These are phyloP conservation scores for Catharus ustulatus DNA, from an alignment of 2,797 vertebrate species.

Conservation along the genomic window DNA sequence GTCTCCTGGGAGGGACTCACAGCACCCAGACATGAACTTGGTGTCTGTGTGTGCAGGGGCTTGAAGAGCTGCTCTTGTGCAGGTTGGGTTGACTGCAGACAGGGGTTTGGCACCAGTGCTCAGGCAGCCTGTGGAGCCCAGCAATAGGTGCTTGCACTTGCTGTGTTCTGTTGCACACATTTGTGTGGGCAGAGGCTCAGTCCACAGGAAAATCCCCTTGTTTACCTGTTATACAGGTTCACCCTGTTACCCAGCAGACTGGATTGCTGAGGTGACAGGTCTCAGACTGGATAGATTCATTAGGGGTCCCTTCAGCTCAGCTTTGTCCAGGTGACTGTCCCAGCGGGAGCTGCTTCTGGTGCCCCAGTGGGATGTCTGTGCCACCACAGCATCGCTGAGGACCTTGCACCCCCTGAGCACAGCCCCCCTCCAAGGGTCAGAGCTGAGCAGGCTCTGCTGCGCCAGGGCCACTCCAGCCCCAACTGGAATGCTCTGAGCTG, in stretches of 20 bases:
- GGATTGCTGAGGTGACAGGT: neutral
- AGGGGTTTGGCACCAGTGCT: neutral
- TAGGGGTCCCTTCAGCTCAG: neutral
- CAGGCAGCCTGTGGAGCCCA: neutral
- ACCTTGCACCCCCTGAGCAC: neutral
- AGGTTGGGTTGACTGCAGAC: fast-evolving
- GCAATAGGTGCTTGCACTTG: fast-evolving
- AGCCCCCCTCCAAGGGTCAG: neutral
- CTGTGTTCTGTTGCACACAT: fast-evolving
- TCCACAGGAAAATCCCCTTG: neutral
- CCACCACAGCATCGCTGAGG: neutral
- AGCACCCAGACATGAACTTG: neutral
- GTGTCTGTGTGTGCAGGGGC: fast-evolving
- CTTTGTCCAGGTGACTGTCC: neutral
- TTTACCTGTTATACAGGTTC: neutral
- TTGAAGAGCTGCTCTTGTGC: neutral
- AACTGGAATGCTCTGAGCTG: neutral
- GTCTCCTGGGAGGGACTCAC: neutral
- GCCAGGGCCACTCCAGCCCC: neutral
- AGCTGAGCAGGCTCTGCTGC: neutral
- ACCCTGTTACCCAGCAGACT: neutral
- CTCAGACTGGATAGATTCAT: neutral
- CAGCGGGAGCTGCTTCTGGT: fast-evolving
- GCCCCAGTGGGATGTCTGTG: neutral
- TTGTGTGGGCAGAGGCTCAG: neutral